phyloP scores from a whole-genome alignment of 1,140 invertebrate genomes.

The Yoshiicerus persimilis region DNA sequence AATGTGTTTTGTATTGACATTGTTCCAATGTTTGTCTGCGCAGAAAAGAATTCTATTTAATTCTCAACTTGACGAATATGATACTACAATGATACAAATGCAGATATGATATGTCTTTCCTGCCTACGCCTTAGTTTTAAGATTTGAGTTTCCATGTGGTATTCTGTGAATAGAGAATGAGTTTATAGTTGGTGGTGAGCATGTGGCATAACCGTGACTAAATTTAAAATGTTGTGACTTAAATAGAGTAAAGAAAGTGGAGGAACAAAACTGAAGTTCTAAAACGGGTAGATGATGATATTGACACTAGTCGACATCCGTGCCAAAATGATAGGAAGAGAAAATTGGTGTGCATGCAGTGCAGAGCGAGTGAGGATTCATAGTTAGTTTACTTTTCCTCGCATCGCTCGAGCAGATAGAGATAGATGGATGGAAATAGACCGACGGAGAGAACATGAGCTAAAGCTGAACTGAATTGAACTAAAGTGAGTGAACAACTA shows the following conservation, averaged over 20 bases:
- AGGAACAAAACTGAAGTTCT: not conserved
- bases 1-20: not conserved
- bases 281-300: slow-evolving; percentile 40
- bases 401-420: not conserved
- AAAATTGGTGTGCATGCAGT: slow-evolving; percentile 23
- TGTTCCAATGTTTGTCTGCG: not conserved
- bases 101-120: not conserved
- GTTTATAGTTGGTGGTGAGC: not conserved
- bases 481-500: not conserved
- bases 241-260: not conserved
- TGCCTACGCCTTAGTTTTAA: not conserved
- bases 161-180: not conserved
- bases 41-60: not conserved
- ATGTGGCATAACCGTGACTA: not conserved
- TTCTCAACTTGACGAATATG: not conserved
- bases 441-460: not conserved
- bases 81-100: not conserved
- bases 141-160: not conserved
- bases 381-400: not conserved
- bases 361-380: slow-evolving; percentile 3
- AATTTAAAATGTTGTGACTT: not conserved
- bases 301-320: slow-evolving; percentile 43
- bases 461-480: not conserved
- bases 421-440: slow-evolving; percentile 29
- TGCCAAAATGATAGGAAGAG: slow-evolving; percentile 38